phyloP scores from a whole-genome alignment of 2,797 vertebrate species.

The Melopsittacus undulatus region DNA sequence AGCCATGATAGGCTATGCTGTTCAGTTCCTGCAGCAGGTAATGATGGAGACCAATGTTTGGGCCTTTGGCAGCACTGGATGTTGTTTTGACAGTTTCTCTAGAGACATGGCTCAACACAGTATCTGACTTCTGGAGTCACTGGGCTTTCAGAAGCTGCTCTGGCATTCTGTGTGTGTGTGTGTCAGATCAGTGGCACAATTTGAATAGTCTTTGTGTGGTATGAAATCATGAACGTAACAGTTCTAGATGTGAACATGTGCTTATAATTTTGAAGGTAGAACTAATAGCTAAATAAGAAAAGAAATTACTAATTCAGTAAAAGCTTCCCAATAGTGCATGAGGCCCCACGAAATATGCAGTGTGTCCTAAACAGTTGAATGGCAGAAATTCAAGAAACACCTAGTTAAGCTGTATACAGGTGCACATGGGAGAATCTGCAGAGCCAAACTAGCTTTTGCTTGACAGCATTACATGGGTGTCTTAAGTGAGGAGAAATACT shows the following conservation, averaged over 20 bases:
- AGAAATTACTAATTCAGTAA: neutral
- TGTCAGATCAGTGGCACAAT: neutral
- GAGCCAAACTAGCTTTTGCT: neutral
- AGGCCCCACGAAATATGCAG: neutral
- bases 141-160: neutral
- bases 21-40: conserved; percentile 86
- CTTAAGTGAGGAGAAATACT: neutral
- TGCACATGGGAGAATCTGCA: neutral
- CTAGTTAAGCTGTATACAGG: neutral
- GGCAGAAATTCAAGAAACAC: neutral
- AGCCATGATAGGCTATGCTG: conserved; percentile 83
- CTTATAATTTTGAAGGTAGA: neutral
- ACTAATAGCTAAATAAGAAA: neutral
- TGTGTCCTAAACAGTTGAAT: neutral
- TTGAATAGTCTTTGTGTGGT: neutral
- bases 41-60: neutral
- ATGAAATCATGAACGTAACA: neutral
- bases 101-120: neutral
- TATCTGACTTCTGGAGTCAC: neutral
- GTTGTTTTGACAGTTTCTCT: neutral
- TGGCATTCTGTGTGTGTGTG: neutral
- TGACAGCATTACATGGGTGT: neutral
- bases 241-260: neutral
- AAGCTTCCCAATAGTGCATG: neutral
- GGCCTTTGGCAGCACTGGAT: neutral